These are phyloP conservation scores for Aphelenchoides bicaudatus DNA, from an alignment of 2,888 invertebrate genomes.

Conservation along the genomic window DNA sequence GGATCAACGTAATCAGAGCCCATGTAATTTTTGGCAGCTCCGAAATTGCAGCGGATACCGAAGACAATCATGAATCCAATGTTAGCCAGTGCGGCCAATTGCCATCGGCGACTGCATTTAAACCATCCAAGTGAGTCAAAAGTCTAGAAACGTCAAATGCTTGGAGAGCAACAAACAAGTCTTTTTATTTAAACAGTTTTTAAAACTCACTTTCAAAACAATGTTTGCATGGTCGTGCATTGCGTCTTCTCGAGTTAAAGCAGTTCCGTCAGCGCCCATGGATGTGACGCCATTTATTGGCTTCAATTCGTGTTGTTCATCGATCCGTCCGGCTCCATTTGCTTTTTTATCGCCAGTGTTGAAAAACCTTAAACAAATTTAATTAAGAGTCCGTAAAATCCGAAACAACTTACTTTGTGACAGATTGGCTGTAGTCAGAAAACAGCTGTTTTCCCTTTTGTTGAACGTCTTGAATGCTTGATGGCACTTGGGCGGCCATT, in stretches of 20 bases:
- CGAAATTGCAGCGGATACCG: slow-evolving; percentile 98
- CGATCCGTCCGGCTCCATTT: slow-evolving; percentile 22
- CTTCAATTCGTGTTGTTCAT: slow-evolving; percentile 10
- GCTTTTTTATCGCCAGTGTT: slow-evolving; percentile 13
- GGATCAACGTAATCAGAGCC: slow-evolving; percentile 61
- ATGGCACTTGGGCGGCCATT: slow-evolving; percentile 32
- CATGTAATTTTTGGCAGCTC: slow-evolving; percentile 85
- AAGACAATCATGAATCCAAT: slow-evolving; percentile 65
- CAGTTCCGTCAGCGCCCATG: slow-evolving; percentile 15
- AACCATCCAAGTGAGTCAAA: slow-evolving; percentile 14
- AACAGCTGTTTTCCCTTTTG: slow-evolving; percentile 41
- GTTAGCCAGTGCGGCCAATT: slow-evolving; percentile 63
- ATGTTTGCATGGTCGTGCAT: slow-evolving; percentile 45
- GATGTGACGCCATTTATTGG: slow-evolving; percentile 2
- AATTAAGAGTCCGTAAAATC: slow-evolving; percentile 9
- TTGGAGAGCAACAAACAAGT: background rate
- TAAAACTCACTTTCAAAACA: slow-evolving; percentile 37
- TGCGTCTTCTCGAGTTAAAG: slow-evolving; percentile 27
- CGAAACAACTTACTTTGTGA: slow-evolving; percentile 40
- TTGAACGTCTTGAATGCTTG: slow-evolving; percentile 31
- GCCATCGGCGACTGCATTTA: slow-evolving; percentile 24
- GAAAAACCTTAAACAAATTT: slow-evolving; percentile 3
- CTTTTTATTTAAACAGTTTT: background rate
- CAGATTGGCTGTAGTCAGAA: slow-evolving; percentile 41
- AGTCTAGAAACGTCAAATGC: slow-evolving; percentile 8